A percentile compares a stretch with the other conserved stretches of the same genome.
These are phyloP conservation scores for Sclerodermus sp. DNA, from an alignment of 2,888 invertebrate genomes.

Conservation along the genomic window DNA sequence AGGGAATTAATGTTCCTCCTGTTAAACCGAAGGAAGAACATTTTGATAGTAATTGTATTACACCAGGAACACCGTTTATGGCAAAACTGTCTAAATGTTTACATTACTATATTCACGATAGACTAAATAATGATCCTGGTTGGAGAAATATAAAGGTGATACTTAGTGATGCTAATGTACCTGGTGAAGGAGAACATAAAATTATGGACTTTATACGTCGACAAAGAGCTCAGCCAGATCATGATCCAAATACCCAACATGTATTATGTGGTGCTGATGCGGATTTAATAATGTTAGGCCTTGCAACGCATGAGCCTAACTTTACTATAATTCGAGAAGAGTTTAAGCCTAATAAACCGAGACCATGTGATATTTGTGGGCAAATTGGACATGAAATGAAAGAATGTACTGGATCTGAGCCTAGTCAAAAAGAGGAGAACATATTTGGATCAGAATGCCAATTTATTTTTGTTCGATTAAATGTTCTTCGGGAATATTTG, in stretches of 20 bases:
- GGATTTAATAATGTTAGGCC: slow-evolving; percentile 95
- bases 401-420: slow-evolving; percentile 80
- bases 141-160: slow-evolving; percentile 94
- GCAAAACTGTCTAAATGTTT: slow-evolving; percentile 82
- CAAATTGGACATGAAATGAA: slow-evolving; percentile 91
- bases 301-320: slow-evolving; percentile 98
- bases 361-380: slow-evolving; percentile 94
- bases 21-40: slow-evolving; percentile 90
- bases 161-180: slow-evolving; percentile 98
- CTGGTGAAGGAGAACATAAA: slow-evolving; percentile 98
- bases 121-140: slow-evolving; percentile 90
- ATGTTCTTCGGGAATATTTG: slow-evolving; percentile 90
- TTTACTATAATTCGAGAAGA: slow-evolving; percentile 99
- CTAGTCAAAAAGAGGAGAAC: slow-evolving; percentile 63
- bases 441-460: slow-evolving; percentile 75
- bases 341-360: slow-evolving; percentile 95
- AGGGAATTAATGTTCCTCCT: slow-evolving; percentile 78
- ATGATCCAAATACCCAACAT: slow-evolving; percentile 97
- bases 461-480: slow-evolving; percentile 92
- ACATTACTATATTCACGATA: slow-evolving; percentile 86
- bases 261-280: slow-evolving; percentile 98
- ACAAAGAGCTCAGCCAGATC: slow-evolving; percentile 90
- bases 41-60: slow-evolving; percentile 99
- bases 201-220: slow-evolving; percentile 99
- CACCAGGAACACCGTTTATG: slow-evolving; percentile 99